Conservation (phyloP, 2,888 invertebrate genomes). For the Lasioglossum oenotherae region DNA sequence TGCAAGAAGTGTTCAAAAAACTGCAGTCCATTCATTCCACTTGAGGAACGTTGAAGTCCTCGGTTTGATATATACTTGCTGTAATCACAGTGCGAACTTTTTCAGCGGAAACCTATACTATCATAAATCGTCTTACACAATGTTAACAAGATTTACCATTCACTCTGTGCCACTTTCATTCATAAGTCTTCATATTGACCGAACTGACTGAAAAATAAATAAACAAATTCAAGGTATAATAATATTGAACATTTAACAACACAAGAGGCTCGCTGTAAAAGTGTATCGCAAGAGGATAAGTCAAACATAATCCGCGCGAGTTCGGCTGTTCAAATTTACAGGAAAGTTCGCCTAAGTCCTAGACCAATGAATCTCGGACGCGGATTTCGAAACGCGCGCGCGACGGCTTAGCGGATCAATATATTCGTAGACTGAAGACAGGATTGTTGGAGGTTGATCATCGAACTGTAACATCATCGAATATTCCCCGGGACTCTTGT, state of each 20-base stretch:
- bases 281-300: not conserved
- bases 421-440: not conserved
- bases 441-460: conserved; percentile 5
- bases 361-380: conserved; percentile 9
- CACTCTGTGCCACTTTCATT: not conserved
- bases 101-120: not conserved
- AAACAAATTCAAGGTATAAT: no score
- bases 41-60: not conserved
- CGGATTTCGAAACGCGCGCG: conserved; percentile 1
- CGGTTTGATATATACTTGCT: not conserved
- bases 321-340: not conserved
- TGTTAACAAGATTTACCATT: not conserved
- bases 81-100: not conserved
- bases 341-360: not conserved
- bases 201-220: not conserved
- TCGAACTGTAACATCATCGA: conserved; percentile 3
- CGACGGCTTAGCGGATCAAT: not conserved
- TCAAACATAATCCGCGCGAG: not conserved
- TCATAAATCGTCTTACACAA: not conserved
- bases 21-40: not conserved
- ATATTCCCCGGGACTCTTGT: not conserved
- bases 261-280: not conserved
- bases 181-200: not conserved
- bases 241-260: no score
- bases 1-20: not conserved